Evolutionary conservation across 2,797 vertebrate species (phyloP), one percentile per base, ranked within the genome.

Genomic region (Myotis myotis): DNA sequence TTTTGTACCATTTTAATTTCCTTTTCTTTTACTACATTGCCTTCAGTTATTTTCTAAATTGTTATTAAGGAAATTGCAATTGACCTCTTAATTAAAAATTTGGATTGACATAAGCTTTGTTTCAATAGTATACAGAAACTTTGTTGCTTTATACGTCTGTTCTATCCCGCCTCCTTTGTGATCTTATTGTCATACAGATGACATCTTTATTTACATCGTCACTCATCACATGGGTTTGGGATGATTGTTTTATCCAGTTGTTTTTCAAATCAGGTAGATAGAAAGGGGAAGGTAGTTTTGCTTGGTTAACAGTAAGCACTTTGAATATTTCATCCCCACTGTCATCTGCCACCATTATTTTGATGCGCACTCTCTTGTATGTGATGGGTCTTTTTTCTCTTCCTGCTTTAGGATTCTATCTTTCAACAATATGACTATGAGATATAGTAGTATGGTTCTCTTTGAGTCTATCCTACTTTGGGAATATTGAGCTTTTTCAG

Each of bases 41-140:
- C 60, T 81, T 57, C 20, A 57, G 51, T 72, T 85, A 36, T 47
- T 91, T 79, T 93, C 68, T 53, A 81, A 89, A 15, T 82, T 86
- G 33, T 92, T 72, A 88, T 13, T 19, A 41, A 36, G 15, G 51
- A 13, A 11, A 55, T 80, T 33, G 33, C n/a, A 88, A 74, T 70
- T 91, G 87, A 64, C 36, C 51, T 89, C 17, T 60, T 90, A 44
- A 53, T 81, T 74, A 81, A 60, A 74, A 93, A 75, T 86, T 72
- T 57, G 60, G 47, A 84, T 87, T 41, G 55, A 41, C 22, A 17
- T 6, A 28, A 92, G 33, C 38, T 82, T 66, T 62, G n/a, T 79
- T 82, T 82, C 25, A 17, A 6, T 36, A n/a, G 49, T 25, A 4
- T 3, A 47, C n/a, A 53, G 47, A 83, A 72, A 36, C 22, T 47